Percentiles rank a stretch among this genome's conserved stretches.
phyloP scores from a whole-genome alignment of 2,888 invertebrate species.

The Drosophila prostipennis region DNA sequence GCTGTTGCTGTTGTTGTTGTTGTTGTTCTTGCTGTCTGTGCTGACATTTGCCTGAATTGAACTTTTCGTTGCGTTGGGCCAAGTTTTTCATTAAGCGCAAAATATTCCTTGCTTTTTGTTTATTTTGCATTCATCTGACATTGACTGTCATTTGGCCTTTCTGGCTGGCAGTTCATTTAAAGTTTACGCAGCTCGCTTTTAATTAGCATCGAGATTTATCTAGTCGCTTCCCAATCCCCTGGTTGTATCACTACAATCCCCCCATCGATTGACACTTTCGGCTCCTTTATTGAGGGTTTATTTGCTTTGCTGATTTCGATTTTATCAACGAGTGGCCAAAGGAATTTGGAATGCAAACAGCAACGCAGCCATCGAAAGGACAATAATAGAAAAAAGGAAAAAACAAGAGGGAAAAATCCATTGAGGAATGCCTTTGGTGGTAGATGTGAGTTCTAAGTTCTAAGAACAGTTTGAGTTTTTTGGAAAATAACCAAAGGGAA shows the following conservation, averaged over 20 bases:
- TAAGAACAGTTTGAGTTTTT: not conserved
- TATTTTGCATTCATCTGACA: slow-evolving; percentile 41
- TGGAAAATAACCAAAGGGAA: not conserved
- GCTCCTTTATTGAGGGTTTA: slow-evolving; percentile 73
- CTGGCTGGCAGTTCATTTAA: slow-evolving; percentile 72
- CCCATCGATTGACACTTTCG: slow-evolving; percentile 74
- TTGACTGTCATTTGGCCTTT: slow-evolving; percentile 52
- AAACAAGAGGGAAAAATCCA: not conserved
- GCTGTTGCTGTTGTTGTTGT: slow-evolving; percentile 35
- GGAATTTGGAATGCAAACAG: slow-evolving; percentile 78
- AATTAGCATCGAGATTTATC: slow-evolving; percentile 60
- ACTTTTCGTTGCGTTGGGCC: slow-evolving; percentile 48
- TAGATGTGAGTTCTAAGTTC: not conserved
- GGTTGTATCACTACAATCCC: not conserved
- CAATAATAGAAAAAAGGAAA: slow-evolving; percentile 15
- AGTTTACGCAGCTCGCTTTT: slow-evolving; percentile 64
- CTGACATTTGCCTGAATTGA: slow-evolving; percentile 59
- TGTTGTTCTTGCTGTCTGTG: slow-evolving; percentile 54
- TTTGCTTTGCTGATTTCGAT: slow-evolving; percentile 79
- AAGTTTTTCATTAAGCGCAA: slow-evolving; percentile 65
- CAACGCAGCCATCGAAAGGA: slow-evolving; percentile 31
- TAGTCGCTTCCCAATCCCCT: not conserved
- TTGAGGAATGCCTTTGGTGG: not conserved
- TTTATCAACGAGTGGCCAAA: slow-evolving; percentile 67
- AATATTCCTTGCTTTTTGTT: slow-evolving; percentile 38